Percentiles rank a stretch among this genome's conserved stretches.
Evolutionary conservation across 2,888 invertebrate species (phyloP).

Genomic region (Eristalis pertinax): DNA sequence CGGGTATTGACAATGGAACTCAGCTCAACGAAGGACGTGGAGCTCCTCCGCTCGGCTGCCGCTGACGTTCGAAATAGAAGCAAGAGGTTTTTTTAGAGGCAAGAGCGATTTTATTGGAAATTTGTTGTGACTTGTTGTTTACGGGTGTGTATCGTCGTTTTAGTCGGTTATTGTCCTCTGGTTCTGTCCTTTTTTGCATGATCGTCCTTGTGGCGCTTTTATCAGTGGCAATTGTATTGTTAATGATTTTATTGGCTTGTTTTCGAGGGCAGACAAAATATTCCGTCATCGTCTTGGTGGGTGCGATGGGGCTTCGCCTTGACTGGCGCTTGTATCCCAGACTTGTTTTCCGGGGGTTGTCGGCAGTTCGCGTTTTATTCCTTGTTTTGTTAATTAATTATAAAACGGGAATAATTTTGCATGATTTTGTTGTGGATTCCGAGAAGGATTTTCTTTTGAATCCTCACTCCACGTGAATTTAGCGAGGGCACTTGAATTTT

Average conservation of each 20-base stretch:
- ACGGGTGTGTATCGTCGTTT: conserved; percentile 39
- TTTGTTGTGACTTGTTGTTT: conserved; percentile 59
- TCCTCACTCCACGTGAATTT: not conserved
- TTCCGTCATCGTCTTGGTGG: conserved; percentile 11
- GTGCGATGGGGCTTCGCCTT: not conserved
- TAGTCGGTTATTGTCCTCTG: conserved; percentile 18
- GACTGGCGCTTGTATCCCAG: not conserved
- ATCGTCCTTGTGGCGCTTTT: conserved; percentile 27
- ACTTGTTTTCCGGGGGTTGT: not conserved
- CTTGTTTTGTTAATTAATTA: not conserved
- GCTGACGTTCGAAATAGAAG: conserved; percentile 51
- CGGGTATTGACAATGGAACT: conserved; percentile 7
- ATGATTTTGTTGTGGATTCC: not conserved
- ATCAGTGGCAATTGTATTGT: conserved; percentile 68
- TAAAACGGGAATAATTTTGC: not conserved
- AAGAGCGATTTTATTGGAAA: conserved; percentile 57
- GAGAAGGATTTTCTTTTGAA: not conserved
- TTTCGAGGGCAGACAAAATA: conserved; percentile 44
- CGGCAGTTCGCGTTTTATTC: not conserved
- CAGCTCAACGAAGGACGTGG: not conserved
- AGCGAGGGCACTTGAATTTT: not conserved
- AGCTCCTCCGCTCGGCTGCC: conserved; percentile 10
- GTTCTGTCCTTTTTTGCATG: not conserved
- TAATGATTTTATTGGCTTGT: conserved; percentile 68
- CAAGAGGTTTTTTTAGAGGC: conserved; percentile 27